A percentile compares a stretch with the other conserved stretches of the same genome.
phyloP scores from a whole-genome alignment of 2,113 vertebrate genomes.

The Cettia cetti region DNA sequence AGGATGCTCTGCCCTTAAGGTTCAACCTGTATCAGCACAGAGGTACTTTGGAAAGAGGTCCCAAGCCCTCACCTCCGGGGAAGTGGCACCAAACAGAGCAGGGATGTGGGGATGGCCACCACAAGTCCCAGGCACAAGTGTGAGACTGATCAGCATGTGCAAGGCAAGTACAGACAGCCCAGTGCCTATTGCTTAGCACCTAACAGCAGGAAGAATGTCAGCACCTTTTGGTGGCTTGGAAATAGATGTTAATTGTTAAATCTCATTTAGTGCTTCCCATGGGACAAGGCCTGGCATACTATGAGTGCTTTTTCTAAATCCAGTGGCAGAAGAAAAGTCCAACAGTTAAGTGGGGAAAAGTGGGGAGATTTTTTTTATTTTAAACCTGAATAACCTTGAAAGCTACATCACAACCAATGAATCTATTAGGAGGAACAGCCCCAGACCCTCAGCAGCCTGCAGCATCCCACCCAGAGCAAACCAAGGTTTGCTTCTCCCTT shows the following conservation, averaged over 20 bases:
- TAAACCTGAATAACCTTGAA: background rate
- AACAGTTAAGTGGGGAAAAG: background rate
- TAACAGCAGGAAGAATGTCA: background rate
- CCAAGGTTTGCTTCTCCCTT: background rate
- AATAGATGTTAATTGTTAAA: background rate
- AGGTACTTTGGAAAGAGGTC: background rate
- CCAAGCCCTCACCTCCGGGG: background rate
- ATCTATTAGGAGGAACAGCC: background rate
- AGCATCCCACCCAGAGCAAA: background rate
- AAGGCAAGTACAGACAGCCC: background rate
- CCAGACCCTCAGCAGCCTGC: background rate
- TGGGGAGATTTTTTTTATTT: background rate
- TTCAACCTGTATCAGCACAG: background rate
- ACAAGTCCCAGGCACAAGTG: fast-evolving
- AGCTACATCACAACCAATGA: background rate
- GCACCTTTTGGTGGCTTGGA: background rate
- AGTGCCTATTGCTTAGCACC: background rate
- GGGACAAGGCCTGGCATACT: background rate
- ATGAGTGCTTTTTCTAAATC: background rate
- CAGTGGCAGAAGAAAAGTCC: background rate
- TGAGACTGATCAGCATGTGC: background rate
- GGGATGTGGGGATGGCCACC: background rate
- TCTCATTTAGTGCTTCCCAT: background rate
- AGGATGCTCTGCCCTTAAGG: background rate
- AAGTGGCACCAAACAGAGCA: background rate